Evolutionary conservation across 2,888 invertebrate species (phyloP).

Genomic region (Drosophila ustulata): DNA sequence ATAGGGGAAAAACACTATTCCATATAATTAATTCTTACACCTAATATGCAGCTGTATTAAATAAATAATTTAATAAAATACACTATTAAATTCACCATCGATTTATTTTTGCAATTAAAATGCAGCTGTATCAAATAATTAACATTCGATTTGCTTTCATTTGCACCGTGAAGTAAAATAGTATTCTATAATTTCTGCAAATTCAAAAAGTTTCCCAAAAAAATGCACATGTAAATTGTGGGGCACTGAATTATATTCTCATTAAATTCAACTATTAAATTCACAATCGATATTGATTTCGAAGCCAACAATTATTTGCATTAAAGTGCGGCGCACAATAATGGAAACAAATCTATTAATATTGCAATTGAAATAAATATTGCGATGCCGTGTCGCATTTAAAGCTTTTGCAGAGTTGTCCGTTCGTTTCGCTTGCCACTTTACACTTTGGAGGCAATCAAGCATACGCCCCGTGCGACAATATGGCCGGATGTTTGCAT

Average conservation of each 20-base stretch:
- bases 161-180: too few species aligned
- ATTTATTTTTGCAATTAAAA: too few species aligned
- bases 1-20: too few species aligned
- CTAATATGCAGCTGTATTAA: too few species aligned
- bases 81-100: too few species aligned
- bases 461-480: slow-evolving; percentile 31
- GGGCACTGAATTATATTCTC: background rate
- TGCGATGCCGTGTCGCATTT: background rate
- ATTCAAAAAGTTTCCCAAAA: too few species aligned
- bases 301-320: background rate
- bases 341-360: background rate
- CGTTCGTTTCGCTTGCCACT: background rate
- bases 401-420: background rate
- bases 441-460: slow-evolving; percentile 22
- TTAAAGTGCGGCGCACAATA: background rate
- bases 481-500: slow-evolving; percentile 54
- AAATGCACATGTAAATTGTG: too few species aligned
- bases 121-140: background rate
- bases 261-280: background rate
- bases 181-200: too few species aligned
- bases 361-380: slow-evolving; percentile 3
- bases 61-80: too few species aligned
- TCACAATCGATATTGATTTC: slow-evolving; percentile 1
- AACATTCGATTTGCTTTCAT: background rate
- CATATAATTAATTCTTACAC: too few species aligned